Conservation (phyloP, 2,113 vertebrate genomes). For the Egretta garzetta region DNA sequence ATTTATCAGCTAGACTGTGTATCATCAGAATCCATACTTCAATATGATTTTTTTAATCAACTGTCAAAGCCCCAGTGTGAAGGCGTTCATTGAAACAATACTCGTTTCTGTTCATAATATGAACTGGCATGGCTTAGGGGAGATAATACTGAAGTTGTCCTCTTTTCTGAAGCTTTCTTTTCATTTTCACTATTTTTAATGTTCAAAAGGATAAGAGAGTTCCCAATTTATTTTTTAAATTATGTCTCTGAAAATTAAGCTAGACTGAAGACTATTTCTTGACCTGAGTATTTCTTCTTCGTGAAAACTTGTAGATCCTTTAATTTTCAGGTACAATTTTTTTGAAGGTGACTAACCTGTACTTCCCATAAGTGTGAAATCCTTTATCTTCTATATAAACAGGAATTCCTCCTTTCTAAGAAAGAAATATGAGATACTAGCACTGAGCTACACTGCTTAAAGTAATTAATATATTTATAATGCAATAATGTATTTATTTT, state of each 20-base stretch:
- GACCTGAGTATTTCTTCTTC: not conserved
- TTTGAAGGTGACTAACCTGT: not conserved
- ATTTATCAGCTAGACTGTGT: not conserved
- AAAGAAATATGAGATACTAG: not conserved
- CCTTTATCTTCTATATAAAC: not conserved
- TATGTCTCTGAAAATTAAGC: not conserved
- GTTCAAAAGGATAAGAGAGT: not conserved
- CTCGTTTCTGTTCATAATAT: not conserved
- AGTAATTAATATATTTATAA: not conserved
- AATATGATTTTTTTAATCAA: not conserved
- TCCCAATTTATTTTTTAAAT: not conserved
- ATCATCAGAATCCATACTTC: not conserved
- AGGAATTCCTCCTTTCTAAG: not conserved
- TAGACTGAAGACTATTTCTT: not conserved
- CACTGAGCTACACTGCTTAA: not conserved
- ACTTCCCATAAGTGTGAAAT: not conserved
- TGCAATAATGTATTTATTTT: not conserved
- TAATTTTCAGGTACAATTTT: not conserved
- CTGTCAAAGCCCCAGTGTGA: not conserved
- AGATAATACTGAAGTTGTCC: not conserved
- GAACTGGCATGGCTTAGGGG: not conserved
- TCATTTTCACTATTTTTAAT: not conserved
- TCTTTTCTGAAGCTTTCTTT: not conserved
- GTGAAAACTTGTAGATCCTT: not conserved
- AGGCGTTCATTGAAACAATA: not conserved